A percentile compares a stretch with the other conserved stretches of the same genome.
Conservation (phyloP, 2,888 invertebrate genomes). For the Thymelicus acteon region DNA sequence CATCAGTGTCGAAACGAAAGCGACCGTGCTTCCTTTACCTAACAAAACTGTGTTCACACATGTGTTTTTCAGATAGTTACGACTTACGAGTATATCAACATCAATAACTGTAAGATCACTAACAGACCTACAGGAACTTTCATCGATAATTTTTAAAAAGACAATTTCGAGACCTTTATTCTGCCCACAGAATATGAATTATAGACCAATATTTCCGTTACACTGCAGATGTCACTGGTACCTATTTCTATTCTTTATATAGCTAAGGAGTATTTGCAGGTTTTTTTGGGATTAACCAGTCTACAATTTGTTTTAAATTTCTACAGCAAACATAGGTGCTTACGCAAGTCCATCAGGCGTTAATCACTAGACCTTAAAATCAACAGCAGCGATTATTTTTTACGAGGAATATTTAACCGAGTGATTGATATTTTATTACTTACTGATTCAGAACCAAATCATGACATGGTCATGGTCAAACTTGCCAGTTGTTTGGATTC, state of each 20-base stretch:
- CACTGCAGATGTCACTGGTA: too few species aligned
- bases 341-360: too few species aligned
- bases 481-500: constrained; percentile 8
- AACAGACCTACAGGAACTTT: not conserved
- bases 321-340: too few species aligned
- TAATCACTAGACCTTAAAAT: not conserved
- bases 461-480: constrained; percentile 23
- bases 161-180: not conserved
- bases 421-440: constrained; percentile 1
- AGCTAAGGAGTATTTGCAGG: too few species aligned
- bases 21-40: constrained; percentile 22
- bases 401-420: not conserved
- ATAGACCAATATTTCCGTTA: too few species aligned
- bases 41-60: constrained; percentile 36
- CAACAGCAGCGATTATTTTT: not conserved
- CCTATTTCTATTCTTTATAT: too few species aligned
- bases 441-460: constrained; percentile 21
- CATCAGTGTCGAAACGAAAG: constrained; percentile 48
- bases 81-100: too few species aligned
- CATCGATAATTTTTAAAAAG: not conserved
- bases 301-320: too few species aligned
- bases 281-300: too few species aligned
- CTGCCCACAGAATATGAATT: too few species aligned
- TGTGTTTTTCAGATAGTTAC: not conserved
- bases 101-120: not conserved